Evolutionary conservation across 2,888 invertebrate genomes (phyloP).

Genomic region (Diogma glabrata): DNA sequence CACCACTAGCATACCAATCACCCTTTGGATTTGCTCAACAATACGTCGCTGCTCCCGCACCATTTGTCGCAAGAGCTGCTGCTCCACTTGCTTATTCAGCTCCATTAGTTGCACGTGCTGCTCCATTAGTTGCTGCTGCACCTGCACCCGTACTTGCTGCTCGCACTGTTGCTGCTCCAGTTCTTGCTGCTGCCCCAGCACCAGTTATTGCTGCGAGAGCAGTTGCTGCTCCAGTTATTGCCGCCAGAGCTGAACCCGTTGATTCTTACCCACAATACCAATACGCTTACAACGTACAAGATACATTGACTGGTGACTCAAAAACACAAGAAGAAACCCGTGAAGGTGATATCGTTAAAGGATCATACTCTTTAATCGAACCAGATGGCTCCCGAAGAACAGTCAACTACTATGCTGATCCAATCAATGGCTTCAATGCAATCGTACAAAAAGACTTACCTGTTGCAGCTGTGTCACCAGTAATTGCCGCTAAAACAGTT

Average conservation of each 20-base stretch:
- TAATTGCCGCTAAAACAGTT: constrained; percentile 29
- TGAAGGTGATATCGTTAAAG: constrained; percentile 39
- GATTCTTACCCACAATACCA: constrained; percentile 38
- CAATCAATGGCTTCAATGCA: constrained; percentile 40
- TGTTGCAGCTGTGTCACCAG: constrained; percentile 34
- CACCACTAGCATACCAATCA: constrained; percentile 15
- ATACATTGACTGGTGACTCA: constrained; percentile 38
- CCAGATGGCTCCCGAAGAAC: constrained; percentile 39
- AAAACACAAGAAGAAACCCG: constrained; percentile 39
- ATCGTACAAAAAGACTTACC: constrained; percentile 37
- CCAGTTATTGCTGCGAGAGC: constrained; percentile 15
- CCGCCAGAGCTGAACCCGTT: constrained; percentile 32
- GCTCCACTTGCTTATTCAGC: constrained; percentile 20
- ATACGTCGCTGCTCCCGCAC: constrained; percentile 25
- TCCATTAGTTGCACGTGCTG: constrained; percentile 14
- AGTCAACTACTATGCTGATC: constrained; percentile 40
- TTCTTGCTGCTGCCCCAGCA: constrained; percentile 18
- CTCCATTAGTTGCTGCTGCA: constrained; percentile 14
- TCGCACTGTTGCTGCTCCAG: constrained; percentile 21
- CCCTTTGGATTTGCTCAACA: constrained; percentile 17
- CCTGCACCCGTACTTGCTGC: constrained; percentile 15
- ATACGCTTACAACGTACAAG: constrained; percentile 40
- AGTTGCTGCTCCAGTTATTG: constrained; percentile 28
- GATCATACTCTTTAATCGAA: constrained; percentile 39
- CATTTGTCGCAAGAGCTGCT: constrained; percentile 24